A percentile compares a stretch with the other conserved stretches of the same genome.
These are phyloP conservation scores for Acyrthosiphon pisum DNA, from an alignment of 1,140 invertebrate species.

Conservation along the genomic window DNA sequence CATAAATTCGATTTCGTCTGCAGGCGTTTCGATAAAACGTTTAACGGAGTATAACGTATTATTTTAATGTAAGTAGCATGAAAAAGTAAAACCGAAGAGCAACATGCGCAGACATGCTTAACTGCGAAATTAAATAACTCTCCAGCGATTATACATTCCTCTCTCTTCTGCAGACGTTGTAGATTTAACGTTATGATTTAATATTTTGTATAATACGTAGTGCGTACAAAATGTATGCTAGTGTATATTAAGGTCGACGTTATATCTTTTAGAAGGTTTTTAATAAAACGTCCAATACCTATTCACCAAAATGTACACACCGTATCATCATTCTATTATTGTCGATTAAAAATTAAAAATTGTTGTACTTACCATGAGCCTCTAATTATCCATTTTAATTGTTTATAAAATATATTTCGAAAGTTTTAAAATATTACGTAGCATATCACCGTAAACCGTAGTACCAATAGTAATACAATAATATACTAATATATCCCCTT, in stretches of 20 bases:
- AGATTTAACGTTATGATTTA: neutral
- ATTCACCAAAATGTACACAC: neutral
- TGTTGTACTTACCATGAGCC: neutral
- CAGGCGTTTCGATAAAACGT: neutral
- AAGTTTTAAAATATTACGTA: neutral
- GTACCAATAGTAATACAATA: neutral
- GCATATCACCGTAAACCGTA: neutral
- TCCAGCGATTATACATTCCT: neutral
- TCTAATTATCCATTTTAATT: neutral
- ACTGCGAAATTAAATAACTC: conserved; percentile 10
- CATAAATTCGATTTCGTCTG: neutral
- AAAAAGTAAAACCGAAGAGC: neutral
- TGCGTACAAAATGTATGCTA: neutral
- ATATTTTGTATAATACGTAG: neutral
- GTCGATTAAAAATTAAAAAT: neutral
- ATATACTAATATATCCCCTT: neutral
- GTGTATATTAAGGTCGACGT: neutral
- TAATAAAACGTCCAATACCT: neutral
- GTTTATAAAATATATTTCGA: neutral
- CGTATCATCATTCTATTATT: neutral
- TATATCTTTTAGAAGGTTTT: neutral
- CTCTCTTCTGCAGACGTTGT: neutral
- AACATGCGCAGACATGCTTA: neutral
- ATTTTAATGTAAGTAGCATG: neutral
- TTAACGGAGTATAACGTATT: neutral